Conservation (phyloP, 2,888 invertebrate genomes). For the Hyalella azteca region DNA sequence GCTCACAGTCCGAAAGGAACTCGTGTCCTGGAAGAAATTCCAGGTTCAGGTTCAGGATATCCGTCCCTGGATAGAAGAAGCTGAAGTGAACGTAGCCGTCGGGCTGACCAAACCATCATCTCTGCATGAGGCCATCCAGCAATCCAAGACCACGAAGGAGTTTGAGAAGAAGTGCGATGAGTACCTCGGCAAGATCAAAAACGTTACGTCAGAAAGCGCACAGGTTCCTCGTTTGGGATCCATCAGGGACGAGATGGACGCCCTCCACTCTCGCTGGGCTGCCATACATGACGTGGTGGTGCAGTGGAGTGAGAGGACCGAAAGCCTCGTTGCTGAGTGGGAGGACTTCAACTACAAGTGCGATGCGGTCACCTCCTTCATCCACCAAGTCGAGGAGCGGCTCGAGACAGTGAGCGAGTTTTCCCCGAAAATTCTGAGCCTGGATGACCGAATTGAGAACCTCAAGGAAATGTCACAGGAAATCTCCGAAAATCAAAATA, state of each 20-base stretch:
- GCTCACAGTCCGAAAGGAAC: slow-evolving; percentile 74
- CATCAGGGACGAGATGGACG: slow-evolving; percentile 83
- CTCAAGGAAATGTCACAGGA: slow-evolving; percentile 72
- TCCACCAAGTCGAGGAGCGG: slow-evolving; percentile 65
- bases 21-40: slow-evolving; percentile 84
- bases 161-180: slow-evolving; percentile 80
- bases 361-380: slow-evolving; percentile 78
- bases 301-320: slow-evolving; percentile 79
- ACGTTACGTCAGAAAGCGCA: slow-evolving; percentile 75
- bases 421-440: slow-evolving; percentile 56
- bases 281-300: slow-evolving; percentile 72
- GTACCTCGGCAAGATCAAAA: slow-evolving; percentile 76
- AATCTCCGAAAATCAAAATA: slow-evolving; percentile 83
- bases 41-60: slow-evolving; percentile 71
- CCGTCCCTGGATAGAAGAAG: slow-evolving; percentile 86
- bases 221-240: slow-evolving; percentile 77
- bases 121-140: slow-evolving; percentile 74
- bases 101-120: slow-evolving; percentile 77
- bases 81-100: slow-evolving; percentile 78
- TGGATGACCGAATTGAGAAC: slow-evolving; percentile 59
- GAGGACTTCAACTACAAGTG: slow-evolving; percentile 80
- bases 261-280: slow-evolving; percentile 81
- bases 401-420: slow-evolving; percentile 61
- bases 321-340: slow-evolving; percentile 81
- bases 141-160: slow-evolving; percentile 68